Conservation (phyloP, 2,797 vertebrate species). For the Urophycis tenuis region DNA sequence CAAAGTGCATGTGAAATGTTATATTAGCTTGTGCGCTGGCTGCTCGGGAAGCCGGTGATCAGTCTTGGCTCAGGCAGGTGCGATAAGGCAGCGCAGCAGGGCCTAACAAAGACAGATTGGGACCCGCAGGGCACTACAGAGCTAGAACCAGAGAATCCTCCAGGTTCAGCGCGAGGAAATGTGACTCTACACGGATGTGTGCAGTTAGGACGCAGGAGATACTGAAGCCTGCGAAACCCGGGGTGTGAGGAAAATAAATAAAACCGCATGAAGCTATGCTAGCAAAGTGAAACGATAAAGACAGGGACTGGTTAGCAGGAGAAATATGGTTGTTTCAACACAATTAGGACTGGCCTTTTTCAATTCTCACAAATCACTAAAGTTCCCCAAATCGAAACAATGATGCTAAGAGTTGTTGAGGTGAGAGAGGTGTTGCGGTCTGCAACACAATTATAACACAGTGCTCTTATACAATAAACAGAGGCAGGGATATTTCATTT, state of each 20-base stretch:
- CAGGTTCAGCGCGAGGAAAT: slow-evolving; percentile 37
- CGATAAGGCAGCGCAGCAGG: slow-evolving; percentile 40
- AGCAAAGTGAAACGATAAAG: neutral
- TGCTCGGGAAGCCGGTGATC: slow-evolving; percentile 55
- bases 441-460: neutral
- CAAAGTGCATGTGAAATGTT: slow-evolving; percentile 56
- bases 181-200: slow-evolving; percentile 45
- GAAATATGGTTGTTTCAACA: neutral
- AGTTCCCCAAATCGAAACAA: no score
- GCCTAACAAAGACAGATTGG: slow-evolving; percentile 72
- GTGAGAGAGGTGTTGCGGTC: neutral
- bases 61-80: slow-evolving; percentile 60
- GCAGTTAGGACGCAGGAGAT: slow-evolving; percentile 39
- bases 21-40: slow-evolving; percentile 45
- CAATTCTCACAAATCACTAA: neutral
- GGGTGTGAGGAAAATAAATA: neutral
- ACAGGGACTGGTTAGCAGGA: neutral
- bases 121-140: slow-evolving; percentile 54
- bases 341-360: neutral
- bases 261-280: neutral
- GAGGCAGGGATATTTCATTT: neutral
- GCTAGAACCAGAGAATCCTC: slow-evolving; percentile 49
- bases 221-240: slow-evolving; percentile 29
- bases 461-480: neutral
- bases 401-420: neutral